Percentiles rank a stretch among this genome's conserved stretches.
Conservation (phyloP, 1,140 invertebrate genomes). For the Neodiprion lecontei region DNA sequence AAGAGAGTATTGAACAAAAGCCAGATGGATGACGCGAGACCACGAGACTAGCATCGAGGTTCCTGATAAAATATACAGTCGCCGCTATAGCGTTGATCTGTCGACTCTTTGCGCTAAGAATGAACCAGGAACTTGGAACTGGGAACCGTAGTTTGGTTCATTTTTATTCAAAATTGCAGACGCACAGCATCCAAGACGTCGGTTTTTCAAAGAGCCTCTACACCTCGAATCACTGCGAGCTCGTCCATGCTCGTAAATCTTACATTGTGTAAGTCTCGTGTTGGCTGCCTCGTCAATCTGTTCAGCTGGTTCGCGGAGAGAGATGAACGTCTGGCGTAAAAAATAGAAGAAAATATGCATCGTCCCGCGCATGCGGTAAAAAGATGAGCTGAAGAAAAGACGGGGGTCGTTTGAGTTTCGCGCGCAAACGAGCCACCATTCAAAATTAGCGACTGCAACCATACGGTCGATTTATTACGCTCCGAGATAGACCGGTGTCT, state of each 20-base stretch:
- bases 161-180: too few species aligned
- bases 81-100: too few species aligned
- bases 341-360: not conserved
- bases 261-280: not conserved
- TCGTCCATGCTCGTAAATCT: constrained; percentile 28
- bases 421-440: constrained; percentile 45
- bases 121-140: too few species aligned
- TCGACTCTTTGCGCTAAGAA: too few species aligned
- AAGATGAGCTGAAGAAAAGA: constrained; percentile 22
- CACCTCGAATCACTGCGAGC: constrained; percentile 36
- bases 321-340: constrained; percentile 8
- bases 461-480: constrained; percentile 23
- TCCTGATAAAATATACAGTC: too few species aligned
- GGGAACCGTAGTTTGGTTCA: too few species aligned
- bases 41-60: too few species aligned
- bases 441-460: constrained; percentile 41
- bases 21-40: too few species aligned
- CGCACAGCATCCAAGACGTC: too few species aligned
- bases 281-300: not conserved
- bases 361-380: not conserved
- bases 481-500: constrained; percentile 24
- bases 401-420: constrained; percentile 19
- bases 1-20: too few species aligned
- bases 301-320: not conserved
- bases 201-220: too few species aligned